Conservation (phyloP, 2,888 invertebrate species). For the Chymomyza procnemis region DNA sequence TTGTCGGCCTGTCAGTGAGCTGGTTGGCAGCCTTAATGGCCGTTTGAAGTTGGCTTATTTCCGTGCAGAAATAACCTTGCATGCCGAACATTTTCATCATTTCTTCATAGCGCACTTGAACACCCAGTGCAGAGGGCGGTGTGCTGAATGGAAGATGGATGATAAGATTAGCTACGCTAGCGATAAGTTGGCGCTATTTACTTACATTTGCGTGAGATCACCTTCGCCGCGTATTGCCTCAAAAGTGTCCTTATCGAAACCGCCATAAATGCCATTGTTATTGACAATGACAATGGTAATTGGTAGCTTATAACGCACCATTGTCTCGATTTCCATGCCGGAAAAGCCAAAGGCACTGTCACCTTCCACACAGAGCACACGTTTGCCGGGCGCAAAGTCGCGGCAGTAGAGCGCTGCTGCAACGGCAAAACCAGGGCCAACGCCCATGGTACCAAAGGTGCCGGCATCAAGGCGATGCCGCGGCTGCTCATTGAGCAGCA, state of each 20-base stretch:
- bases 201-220: conserved; percentile 87
- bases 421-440: conserved; percentile 93
- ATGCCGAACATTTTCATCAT: conserved; percentile 93
- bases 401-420: conserved; percentile 95
- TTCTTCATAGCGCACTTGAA: conserved; percentile 91
- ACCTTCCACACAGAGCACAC: conserved; percentile 95
- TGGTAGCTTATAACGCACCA: conserved; percentile 95
- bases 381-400: conserved; percentile 87
- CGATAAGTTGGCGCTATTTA: conserved; percentile 32
- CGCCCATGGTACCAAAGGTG: conserved; percentile 98
- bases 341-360: conserved; percentile 99
- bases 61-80: conserved; percentile 88
- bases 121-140: conserved; percentile 89
- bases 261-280: conserved; percentile 96
- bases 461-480: conserved; percentile 96
- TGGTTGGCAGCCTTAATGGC: conserved; percentile 85
- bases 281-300: conserved; percentile 94
- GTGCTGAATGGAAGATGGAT: conserved; percentile 82
- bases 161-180: conserved; percentile 32
- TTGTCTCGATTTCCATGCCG: conserved; percentile 98
- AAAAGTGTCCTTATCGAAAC: conserved; percentile 88
- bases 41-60: conserved; percentile 85
- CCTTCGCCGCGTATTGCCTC: conserved; percentile 84
- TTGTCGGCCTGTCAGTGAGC: conserved; percentile 86
- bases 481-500: conserved; percentile 90